Evolutionary conservation across 2,113 vertebrate genomes (phyloP).

Genomic region (Excalfactoria chinensis): DNA sequence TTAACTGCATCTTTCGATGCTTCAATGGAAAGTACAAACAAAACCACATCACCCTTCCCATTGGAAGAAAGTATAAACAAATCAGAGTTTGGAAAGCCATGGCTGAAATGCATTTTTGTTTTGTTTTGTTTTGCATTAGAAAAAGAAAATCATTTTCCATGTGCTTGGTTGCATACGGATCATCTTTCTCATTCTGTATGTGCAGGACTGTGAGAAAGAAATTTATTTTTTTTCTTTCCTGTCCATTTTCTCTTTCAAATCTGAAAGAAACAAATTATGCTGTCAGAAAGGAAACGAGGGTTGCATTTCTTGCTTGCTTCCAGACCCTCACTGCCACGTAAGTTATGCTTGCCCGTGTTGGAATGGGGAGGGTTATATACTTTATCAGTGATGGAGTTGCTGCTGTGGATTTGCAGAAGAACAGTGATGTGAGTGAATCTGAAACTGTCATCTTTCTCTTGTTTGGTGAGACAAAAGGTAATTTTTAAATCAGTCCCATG

Average conservation of each 20-base stretch:
- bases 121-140: neutral
- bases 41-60: neutral
- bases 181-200: neutral
- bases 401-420: slow-evolving; percentile 23
- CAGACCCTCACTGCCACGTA: neutral
- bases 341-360: neutral
- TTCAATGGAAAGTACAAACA: neutral
- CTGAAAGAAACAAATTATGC: slow-evolving; percentile 5
- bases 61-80: neutral
- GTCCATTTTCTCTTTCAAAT: neutral
- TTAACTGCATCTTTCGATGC: neutral
- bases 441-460: slow-evolving; percentile 29
- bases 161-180: neutral
- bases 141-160: neutral
- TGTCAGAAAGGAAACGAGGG: neutral
- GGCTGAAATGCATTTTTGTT: neutral
- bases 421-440: slow-evolving; percentile 1
- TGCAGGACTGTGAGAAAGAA: accelerated
- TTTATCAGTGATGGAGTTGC: neutral
- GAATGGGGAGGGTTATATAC: neutral
- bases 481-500: slow-evolving; percentile 23
- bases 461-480: slow-evolving; percentile 34
- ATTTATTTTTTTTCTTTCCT: slow-evolving; percentile 9
- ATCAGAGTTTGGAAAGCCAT: neutral
- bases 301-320: slow-evolving; percentile 8